Base-by-base conservation (phyloP, 2,797 vertebrate genomes). In the Brachymystax lenok region DNA sequence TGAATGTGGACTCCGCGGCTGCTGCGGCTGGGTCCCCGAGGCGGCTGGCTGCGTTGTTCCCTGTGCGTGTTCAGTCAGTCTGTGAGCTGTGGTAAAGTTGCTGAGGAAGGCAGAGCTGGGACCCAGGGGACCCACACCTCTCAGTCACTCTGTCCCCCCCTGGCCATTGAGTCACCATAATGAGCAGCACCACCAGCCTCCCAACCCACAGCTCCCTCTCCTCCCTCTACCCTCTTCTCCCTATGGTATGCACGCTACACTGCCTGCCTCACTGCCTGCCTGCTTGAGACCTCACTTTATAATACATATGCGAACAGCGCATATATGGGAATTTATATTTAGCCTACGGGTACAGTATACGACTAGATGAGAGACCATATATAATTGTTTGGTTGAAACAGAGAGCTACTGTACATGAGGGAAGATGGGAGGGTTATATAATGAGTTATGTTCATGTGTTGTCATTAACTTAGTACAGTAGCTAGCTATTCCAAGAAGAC, bases 101-200 rank as follows among this genome's bases (percentile, higher is more conserved):
- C 90, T 90, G 86, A 92, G 80, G 33, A 76, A 80, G 76, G 88
- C 82, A 87, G 79, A 76, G 77, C 64, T 27, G 68, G 54, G 79
- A 87, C 86, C 86, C 75, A 61, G 79, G 89, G 89, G 83, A 16
- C 74, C 71, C n/a, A 74, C 74, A 79, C 79, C 71, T 67, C 64
- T 70, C 76, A 74, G 19, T 76, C 71, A 69, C 73, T 76, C 77
- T 81, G 76, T 46, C 76, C 64, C 73, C 77, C 83, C 86, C 75
- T 81, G 83, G 84, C 74, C 86, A 75, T 81, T 78, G 80, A 69
- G 83, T 84, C 81, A 77, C 80, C 80, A 78, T 83, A 87, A 91
- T 87, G 91, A 92, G 88, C 80, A 24, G 59, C 80, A 69, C 74
- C 87, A 77, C 14, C 5, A 74, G 8, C 63, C 74, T 24, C 73